Base-by-base conservation (phyloP, 1,140 invertebrate species). In the Grapholita molesta region DNA sequence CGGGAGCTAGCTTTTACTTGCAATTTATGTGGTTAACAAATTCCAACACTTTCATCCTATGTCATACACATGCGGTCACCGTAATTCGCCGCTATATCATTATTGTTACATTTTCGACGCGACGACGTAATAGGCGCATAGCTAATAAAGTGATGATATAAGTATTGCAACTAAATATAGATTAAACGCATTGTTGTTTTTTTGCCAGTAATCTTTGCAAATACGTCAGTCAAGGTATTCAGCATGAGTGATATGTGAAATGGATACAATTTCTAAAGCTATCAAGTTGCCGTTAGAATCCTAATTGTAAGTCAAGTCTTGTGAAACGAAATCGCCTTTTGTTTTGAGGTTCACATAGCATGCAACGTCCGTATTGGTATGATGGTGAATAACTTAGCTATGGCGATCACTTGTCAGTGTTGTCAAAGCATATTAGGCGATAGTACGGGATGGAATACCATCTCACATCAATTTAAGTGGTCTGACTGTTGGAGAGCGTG, bases 1-100 rank as follows among this genome's bases (percentile, higher is more conserved):
- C 80, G 80, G 84, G 83, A 90, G 77, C 78, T 77, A 80, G 79
- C 89, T 91, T 91, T 91, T 91, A 91, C 89, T 91, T 77, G 85
- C 79, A 83, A 88, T 85, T 81, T 81, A 83, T 85, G 79, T 82
- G 78, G 81, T 84, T 86, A 85, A 80, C 72, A 81, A 76, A 87
- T 82, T 84, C 77, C 78, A 77, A 79, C 73, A 73, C 80, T 83
- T 84, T 85, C 83, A 66, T 71, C 21, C 48, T 30, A 24, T 68
- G 69, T 72, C 69, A 71, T 33, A 48, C 42, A 48, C 42, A 35
- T 71, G 68, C 67, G 70, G 68, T 70, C 57, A 55, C 64, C 12
- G 30, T 61, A 61, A 61, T 61, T 32, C 55, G 55, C 15, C 15
- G 28, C 55, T 61, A 61, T 61, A 11, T 61, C 55, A 61, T 61